Evolutionary conservation across 2,888 invertebrate species (phyloP).

Genomic region (Flabesymbios commensalis): DNA sequence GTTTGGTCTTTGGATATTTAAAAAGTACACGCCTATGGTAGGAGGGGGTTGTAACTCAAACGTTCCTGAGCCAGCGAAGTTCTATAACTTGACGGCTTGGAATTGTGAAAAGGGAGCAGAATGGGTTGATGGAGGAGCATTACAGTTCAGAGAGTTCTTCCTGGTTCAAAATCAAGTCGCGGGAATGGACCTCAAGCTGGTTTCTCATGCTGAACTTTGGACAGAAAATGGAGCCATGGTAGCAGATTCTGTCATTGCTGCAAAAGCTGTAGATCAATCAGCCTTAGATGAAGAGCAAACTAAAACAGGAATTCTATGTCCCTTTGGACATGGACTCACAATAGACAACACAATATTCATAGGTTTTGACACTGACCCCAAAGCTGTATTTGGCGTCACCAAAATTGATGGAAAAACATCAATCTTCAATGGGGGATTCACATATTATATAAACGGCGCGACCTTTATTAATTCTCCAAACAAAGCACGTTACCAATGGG

Average conservation of each 20-base stretch:
- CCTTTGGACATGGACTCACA: constrained; percentile 17
- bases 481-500: constrained; percentile 26
- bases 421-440: constrained; percentile 40
- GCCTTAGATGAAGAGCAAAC: constrained; percentile 2
- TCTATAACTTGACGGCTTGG: constrained; percentile 37
- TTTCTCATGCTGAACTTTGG: not conserved
- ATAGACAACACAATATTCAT: constrained; percentile 18
- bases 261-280: constrained; percentile 21
- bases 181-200: constrained; percentile 33
- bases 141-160: constrained; percentile 36
- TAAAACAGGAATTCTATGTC: constrained; percentile 14
- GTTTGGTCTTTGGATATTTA: constrained; percentile 42
- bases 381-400: constrained; percentile 1
- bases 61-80: constrained; percentile 27
- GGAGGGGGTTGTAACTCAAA: constrained; percentile 20
- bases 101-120: constrained; percentile 40
- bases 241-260: constrained; percentile 8
- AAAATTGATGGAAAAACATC: constrained; percentile 10
- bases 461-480: constrained; percentile 35
- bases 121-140: constrained; percentile 35
- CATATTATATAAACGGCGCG: constrained; percentile 32
- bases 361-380: constrained; percentile 17
- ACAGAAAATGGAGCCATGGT: constrained; percentile 16
- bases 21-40: constrained; percentile 28
- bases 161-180: constrained; percentile 33